These are phyloP conservation scores for Amphipoea lucens DNA, from an alignment of 2,888 invertebrate species.

Conservation along the genomic window DNA sequence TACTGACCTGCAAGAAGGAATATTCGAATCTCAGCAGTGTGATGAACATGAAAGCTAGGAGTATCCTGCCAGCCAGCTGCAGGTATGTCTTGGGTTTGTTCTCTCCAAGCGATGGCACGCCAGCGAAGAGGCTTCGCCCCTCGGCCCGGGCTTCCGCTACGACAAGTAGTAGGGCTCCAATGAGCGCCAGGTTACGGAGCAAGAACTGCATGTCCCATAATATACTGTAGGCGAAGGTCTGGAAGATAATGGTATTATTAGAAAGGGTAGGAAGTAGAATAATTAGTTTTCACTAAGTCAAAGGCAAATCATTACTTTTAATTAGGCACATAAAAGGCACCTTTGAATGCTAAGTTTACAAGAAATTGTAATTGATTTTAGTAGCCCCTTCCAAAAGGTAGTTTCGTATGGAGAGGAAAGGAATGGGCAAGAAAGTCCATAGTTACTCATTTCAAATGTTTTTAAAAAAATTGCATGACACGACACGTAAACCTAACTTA, in stretches of 20 bases:
- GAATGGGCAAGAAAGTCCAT: too few species aligned
- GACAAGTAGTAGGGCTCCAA: constrained; percentile 98
- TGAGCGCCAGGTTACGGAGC: constrained; percentile 98
- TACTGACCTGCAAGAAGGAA: constrained; percentile 94
- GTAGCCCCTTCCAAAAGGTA: too few species aligned
- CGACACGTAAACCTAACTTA: neutral
- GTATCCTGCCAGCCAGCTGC: constrained; percentile 98
- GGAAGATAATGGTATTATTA: constrained; percentile 62
- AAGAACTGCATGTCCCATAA: constrained; percentile 99
- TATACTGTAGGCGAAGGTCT: constrained; percentile 99
- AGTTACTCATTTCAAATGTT: too few species aligned
- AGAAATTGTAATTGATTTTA: too few species aligned
- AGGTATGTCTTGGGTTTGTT: constrained; percentile 99
- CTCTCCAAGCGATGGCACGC: constrained; percentile 97
- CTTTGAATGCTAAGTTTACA: too few species aligned
- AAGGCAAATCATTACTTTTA: too few species aligned
- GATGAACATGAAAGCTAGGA: constrained; percentile 99
- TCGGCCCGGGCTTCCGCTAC: constrained; percentile 98
- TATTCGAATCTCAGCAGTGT: constrained; percentile 98
- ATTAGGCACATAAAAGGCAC: too few species aligned
- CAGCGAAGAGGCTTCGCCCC: constrained; percentile 98
- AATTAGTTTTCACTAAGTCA: too few species aligned
- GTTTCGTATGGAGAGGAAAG: too few species aligned
- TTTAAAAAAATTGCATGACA: too few species aligned
- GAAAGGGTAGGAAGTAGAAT: neutral